These are phyloP conservation scores for Ectemnius lituratus DNA, from an alignment of 2,888 invertebrate species.

Conservation along the genomic window DNA sequence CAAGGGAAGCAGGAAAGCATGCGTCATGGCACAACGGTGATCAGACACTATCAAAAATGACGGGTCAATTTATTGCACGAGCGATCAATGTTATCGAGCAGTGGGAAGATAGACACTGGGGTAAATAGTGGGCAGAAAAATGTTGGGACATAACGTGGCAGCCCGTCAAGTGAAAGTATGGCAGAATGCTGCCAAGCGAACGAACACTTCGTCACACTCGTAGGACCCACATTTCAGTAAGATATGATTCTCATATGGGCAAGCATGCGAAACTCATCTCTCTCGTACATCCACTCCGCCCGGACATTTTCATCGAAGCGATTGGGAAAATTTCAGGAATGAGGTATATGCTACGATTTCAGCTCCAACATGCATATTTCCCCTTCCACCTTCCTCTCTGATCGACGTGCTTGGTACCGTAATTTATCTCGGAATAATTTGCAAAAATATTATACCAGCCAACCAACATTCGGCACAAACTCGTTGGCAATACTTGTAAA, in stretches of 20 bases:
- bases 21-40: too few relatives aligned
- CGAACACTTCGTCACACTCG: conserved; percentile 57
- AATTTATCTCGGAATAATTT: too few relatives aligned
- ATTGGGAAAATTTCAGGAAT: background rate
- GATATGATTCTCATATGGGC: conserved; percentile 59
- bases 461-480: too few relatives aligned
- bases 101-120: background rate
- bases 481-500: too few relatives aligned
- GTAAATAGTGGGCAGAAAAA: background rate
- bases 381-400: too few relatives aligned
- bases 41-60: too few relatives aligned
- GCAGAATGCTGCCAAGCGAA: conserved; percentile 36
- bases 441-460: too few relatives aligned
- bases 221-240: conserved; percentile 49
- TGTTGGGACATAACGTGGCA: conserved; percentile 20
- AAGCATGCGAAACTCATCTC: conserved; percentile 15
- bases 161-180: conserved; percentile 42
- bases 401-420: too few relatives aligned
- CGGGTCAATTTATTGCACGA: too few relatives aligned
- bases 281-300: conserved; percentile 13
- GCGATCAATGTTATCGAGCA: too few relatives aligned
- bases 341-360: background rate
- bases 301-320: background rate
- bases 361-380: too few relatives aligned
- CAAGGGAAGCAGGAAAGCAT: too few relatives aligned